Percentiles rank a stretch among this genome's conserved stretches.
These are phyloP conservation scores for Gasterosteus nipponicus DNA, from an alignment of 2,113 vertebrate species.

Conservation along the genomic window DNA sequence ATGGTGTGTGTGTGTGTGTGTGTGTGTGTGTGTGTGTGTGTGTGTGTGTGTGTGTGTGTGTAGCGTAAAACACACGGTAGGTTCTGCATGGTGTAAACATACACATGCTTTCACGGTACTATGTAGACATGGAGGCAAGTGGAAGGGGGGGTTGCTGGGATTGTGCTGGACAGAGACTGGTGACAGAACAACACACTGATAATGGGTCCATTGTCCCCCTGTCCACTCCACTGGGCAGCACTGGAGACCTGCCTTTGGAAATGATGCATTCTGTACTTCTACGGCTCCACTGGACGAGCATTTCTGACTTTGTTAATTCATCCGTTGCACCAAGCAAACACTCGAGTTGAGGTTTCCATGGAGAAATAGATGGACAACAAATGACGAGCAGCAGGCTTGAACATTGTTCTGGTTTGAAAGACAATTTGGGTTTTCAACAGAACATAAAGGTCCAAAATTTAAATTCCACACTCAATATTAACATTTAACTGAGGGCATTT, in stretches of 20 bases:
- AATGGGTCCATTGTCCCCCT: constrained; percentile 72
- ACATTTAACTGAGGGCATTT: background rate
- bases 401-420: background rate
- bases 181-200: constrained; percentile 53
- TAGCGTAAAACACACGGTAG: background rate
- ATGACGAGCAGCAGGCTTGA: background rate
- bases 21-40: no score
- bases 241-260: constrained; percentile 25
- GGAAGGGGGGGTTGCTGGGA: constrained; percentile 34
- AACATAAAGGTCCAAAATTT: background rate
- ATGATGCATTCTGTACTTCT: background rate
- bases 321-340: background rate
- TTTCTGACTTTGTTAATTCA: background rate
- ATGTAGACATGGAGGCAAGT: constrained; percentile 16
- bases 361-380: background rate
- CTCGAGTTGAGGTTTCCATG: background rate
- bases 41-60: no score
- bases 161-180: constrained; percentile 67
- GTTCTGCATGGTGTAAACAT: background rate
- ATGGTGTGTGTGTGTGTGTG: background rate
- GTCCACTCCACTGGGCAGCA: constrained; percentile 34
- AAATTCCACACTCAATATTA: background rate
- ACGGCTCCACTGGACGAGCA: background rate
- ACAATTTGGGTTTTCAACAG: background rate
- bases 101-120: constrained; percentile 33